Conservation (phyloP, 1,140 invertebrate species). For the Ladona fulva region DNA sequence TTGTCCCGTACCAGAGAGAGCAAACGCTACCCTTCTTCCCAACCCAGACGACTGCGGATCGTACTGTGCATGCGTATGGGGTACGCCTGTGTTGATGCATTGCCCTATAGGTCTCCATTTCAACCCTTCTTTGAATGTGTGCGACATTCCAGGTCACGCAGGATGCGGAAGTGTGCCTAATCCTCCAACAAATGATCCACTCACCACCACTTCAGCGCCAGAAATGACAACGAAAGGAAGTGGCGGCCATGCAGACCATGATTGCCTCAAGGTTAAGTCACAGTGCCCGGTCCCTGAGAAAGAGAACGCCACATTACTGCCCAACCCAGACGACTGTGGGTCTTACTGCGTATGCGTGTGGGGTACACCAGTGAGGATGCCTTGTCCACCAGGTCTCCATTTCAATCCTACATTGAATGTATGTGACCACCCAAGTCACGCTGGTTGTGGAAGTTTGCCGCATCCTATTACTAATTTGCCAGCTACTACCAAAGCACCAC, state of each 20-base stretch:
- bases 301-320: constrained; percentile 15
- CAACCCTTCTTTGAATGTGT: too few relatives aligned
- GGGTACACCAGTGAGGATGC: constrained; percentile 25
- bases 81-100: too few relatives aligned
- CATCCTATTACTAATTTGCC: too few relatives aligned
- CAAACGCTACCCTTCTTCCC: too few relatives aligned
- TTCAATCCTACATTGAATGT: constrained; percentile 31
- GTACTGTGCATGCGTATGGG: too few relatives aligned
- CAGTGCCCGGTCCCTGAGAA: not conserved
- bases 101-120: too few relatives aligned
- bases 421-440: constrained; percentile 29
- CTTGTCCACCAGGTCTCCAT: constrained; percentile 33
- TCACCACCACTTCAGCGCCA: not conserved
- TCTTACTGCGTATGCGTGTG: constrained; percentile 32
- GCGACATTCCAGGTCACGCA: too few relatives aligned
- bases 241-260: not conserved
- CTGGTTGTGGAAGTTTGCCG: constrained; percentile 19
- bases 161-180: too few relatives aligned
- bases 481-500: too few relatives aligned
- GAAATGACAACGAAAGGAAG: not conserved
- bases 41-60: too few relatives aligned
- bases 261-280: not conserved
- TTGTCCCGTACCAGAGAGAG: not conserved
- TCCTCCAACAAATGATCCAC: too few relatives aligned
- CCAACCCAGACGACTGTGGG: constrained; percentile 27